A percentile compares a stretch with the other conserved stretches of the same genome.
phyloP scores from a whole-genome alignment of 2,113 vertebrate species.

The Apteryx mantelli region DNA sequence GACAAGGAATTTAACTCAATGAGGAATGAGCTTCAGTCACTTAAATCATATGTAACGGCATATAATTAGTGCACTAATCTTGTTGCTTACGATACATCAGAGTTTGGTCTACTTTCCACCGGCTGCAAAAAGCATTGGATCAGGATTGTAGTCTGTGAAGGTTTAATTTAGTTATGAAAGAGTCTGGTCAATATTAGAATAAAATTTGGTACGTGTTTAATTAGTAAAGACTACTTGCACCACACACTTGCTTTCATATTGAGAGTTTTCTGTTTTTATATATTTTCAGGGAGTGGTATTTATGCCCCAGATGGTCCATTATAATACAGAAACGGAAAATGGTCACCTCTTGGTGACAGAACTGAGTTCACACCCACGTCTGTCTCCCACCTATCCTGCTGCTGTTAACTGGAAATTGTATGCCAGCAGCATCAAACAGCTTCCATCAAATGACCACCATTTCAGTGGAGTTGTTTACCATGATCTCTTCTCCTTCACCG shows the following conservation, averaged over 20 bases:
- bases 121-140: not conserved
- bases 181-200: not conserved
- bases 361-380: not conserved
- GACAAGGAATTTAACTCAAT: not conserved
- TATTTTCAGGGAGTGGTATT: slow-evolving; percentile 50
- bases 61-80: not conserved
- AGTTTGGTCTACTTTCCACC: not conserved
- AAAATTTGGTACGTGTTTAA: not conserved
- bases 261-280: not conserved
- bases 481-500: slow-evolving; percentile 46
- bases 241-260: not conserved
- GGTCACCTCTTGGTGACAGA: slow-evolving; percentile 58
- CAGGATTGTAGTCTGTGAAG: not conserved
- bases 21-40: not conserved
- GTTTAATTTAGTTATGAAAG: not conserved
- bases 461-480: slow-evolving; percentile 53
- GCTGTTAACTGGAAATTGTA: slow-evolving; percentile 38
- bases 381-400: not conserved
- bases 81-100: not conserved
- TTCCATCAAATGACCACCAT: not conserved
- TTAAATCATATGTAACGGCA: not conserved
- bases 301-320: slow-evolving; percentile 32
- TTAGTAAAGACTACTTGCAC: not conserved
- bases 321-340: slow-evolving; percentile 56
- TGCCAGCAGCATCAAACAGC: not conserved